Base-by-base conservation (phyloP, 2,113 vertebrate genomes). In the Ceyx melanurus region DNA sequence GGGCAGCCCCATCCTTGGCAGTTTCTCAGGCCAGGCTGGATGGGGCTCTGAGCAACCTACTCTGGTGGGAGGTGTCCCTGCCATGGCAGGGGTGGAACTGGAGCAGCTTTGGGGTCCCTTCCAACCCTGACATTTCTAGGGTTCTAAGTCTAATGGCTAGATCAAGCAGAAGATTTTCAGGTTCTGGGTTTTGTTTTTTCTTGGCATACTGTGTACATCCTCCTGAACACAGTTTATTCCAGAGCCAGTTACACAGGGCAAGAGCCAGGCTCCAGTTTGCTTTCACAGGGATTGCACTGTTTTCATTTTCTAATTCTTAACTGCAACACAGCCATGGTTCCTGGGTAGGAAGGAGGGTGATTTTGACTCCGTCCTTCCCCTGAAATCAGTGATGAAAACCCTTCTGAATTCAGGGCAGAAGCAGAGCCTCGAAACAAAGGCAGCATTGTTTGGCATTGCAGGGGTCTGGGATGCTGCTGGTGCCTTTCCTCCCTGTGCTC, bases 401-500 rank as follows among this genome's bases (percentile, higher is more conserved):
- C 23, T 26, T 89, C 45, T 73, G 66, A 87, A 72, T 92, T 82
- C 78, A 31, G 58, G 70, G 40, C 31, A 91, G 74, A 92, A 70
- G 67, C 78, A 79, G 66, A 0, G 0, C 13, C 42, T 91, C 3
- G 0, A 31, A 87, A 92, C 85, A 94, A 91, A 91, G 76, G 46
- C 72, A 33, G 57, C 43, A 80, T 92, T 92, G 93, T 94, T 88
- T 0, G 0, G 40, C 82, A 25, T 76, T 82, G 79, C 93, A 61
- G 93, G 87, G 51, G 75, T 73, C 85, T 86, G 76, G 84, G 88
- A 80, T 82, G 82, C 60, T 91, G 85, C 71, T 79, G 88, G 58
- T 91, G 90, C 28, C 62, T 91, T 88, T 91, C 2, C 21, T 50
- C 90, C 92, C 92, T 89, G 71, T 92, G 71, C 72, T 95, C 78